Evolutionary conservation across 2,113 vertebrate species (phyloP), one percentile per base, ranked within the genome.

Genomic region (Lampris megalopsis): DNA sequence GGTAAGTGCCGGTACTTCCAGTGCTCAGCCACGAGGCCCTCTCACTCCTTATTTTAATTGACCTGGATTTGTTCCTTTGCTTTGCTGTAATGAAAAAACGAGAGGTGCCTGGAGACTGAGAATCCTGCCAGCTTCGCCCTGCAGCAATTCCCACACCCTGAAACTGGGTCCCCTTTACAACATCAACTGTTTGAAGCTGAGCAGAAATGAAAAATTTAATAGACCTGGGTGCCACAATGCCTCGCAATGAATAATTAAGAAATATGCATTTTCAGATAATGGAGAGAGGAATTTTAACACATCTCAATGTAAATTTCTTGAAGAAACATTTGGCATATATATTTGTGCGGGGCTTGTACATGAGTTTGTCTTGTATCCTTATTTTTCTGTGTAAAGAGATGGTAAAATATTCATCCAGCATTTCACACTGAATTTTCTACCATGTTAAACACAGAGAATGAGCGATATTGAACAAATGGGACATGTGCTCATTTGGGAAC

Each of bases 21-120:
- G 1, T 65, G 35, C 74, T 77, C 80, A 63, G 47, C 67, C 72
- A 63, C 68, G 73, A 73, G 61, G 38, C 68, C 79, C 75, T 85
- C 88, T 82, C 74, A 69, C 79, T 85, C 83, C 84, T 87, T 86
- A 78, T 85, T 93, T 88, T 90, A 91, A 93, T 91, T 94, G 92
- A 92, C 93, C 92, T 93, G 92, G 89, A 94, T 94, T 90, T 91
- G 89, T 91, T 89, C 83, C 82, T 88, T 88, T 92, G 86, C 85
- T 88, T 87, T 79, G 80, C 89, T 84, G 86, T 91, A 91, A 92
- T 88, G 86, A 94, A 93, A 91, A 88, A 86, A 84, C 38, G 73
- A 64, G 75, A 85, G 75, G 82, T 68, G 90, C 88, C 92, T 87
- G 63, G 90, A 92, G 91, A 94, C 84, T 63, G 80, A 84, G 78